Percentiles rank a stretch among this genome's conserved stretches.
phyloP scores from a whole-genome alignment of 2,797 vertebrate genomes.

The Eospalax fontanierii region DNA sequence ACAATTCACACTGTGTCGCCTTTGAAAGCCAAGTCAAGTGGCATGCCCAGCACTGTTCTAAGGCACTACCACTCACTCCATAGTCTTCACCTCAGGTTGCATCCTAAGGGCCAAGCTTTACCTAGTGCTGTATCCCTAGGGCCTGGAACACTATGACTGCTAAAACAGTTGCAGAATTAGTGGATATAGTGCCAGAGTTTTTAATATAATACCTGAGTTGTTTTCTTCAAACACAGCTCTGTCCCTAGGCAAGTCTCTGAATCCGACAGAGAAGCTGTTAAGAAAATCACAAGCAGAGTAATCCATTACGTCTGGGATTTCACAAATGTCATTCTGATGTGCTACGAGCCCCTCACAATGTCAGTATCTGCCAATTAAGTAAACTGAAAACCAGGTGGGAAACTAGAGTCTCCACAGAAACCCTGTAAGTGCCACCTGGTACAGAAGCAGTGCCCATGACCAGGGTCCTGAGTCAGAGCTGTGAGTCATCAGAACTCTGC shows the following conservation, averaged over 20 bases:
- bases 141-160: neutral
- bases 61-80: neutral
- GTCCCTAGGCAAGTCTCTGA: constrained; percentile 14
- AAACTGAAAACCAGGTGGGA: constrained; percentile 41
- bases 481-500: neutral
- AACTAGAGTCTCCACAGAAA: neutral
- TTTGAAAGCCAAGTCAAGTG: neutral
- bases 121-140: neutral
- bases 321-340: constrained; percentile 1
- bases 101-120: constrained; percentile 5
- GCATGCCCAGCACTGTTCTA: neutral
- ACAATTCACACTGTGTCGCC: neutral
- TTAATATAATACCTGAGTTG: neutral
- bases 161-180: constrained; percentile 43
- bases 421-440: neutral
- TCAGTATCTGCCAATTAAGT: constrained; percentile 61
- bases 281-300: constrained; percentile 41
- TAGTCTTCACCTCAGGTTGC: neutral
- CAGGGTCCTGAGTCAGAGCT: neutral
- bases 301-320: constrained; percentile 37
- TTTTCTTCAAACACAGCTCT: constrained; percentile 32
- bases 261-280: constrained; percentile 5
- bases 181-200: neutral
- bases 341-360: constrained; percentile 1
- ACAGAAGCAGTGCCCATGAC: neutral